A percentile compares a stretch with the other conserved stretches of the same genome.
These are phyloP conservation scores for Andrena trimmerana DNA, from an alignment of 2,888 invertebrate genomes.

Conservation along the genomic window DNA sequence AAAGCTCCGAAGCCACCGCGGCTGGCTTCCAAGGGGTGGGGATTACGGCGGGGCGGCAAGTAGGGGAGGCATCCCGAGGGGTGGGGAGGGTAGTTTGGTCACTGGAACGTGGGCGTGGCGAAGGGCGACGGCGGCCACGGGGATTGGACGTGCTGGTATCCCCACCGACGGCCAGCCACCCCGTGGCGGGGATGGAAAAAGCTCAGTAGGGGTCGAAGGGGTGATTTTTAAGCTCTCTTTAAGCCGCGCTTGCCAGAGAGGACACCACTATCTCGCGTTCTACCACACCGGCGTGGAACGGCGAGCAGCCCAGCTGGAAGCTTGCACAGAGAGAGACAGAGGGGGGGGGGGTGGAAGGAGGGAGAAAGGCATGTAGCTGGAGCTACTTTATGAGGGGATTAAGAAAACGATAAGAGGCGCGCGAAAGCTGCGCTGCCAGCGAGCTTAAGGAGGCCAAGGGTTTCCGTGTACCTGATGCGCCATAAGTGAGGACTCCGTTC, in stretches of 20 bases:
- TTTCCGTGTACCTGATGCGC: constrained; percentile 57
- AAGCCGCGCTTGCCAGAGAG: constrained; percentile 77
- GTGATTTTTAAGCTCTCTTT: constrained; percentile 82
- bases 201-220: constrained; percentile 76
- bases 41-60: constrained; percentile 61
- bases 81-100: constrained; percentile 68
- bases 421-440: constrained; percentile 76
- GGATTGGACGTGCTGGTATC: constrained; percentile 82
- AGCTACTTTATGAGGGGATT: constrained; percentile 80
- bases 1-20: constrained; percentile 81
- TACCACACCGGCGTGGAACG: constrained; percentile 73
- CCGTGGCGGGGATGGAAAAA: constrained; percentile 71
- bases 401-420: constrained; percentile 81
- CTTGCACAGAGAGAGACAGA: constrained; percentile 53
- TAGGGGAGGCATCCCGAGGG: constrained; percentile 61
- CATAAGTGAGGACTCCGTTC: constrained; percentile 57
- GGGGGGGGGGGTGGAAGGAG: constrained; percentile 49
- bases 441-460: constrained; percentile 72
- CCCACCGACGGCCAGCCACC: constrained; percentile 69
- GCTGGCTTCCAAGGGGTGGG: constrained; percentile 54
- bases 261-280: constrained; percentile 79
- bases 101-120: constrained; percentile 83
- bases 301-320: constrained; percentile 67
- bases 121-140: constrained; percentile 79
- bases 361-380: constrained; percentile 57